These are phyloP conservation scores for Dinocampus coccinellae DNA, from an alignment of 2,888 invertebrate genomes.

Conservation along the genomic window DNA sequence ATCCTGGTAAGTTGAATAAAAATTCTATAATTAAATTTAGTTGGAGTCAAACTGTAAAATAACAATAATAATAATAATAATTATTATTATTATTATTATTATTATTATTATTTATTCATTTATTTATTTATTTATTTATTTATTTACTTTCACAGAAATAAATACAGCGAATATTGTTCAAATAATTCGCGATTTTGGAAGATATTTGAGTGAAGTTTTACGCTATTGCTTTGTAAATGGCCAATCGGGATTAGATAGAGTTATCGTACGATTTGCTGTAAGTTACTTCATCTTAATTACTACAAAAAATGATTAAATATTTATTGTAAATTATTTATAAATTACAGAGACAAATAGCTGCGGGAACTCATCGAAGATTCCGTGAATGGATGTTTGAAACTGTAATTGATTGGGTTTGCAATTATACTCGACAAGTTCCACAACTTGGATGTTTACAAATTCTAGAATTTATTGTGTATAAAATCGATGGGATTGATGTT, in stretches of 20 bases:
- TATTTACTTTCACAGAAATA: neutral
- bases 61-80: too few species aligned
- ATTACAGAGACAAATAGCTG: conserved; percentile 6
- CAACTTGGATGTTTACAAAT: conserved; percentile 52
- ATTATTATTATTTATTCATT: too few species aligned
- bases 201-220: conserved; percentile 42
- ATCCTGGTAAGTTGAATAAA: neutral
- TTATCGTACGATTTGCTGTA: conserved; percentile 67
- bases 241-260: conserved; percentile 66
- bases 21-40: neutral
- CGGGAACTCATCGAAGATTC: conserved; percentile 46
- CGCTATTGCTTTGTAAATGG: conserved; percentile 61
- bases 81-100: neutral
- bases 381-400: conserved; percentile 60
- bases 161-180: neutral
- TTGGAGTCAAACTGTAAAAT: too few species aligned
- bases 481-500: conserved; percentile 10
- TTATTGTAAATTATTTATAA: neutral
- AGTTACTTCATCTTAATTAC: conserved; percentile 45
- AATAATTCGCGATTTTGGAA: neutral
- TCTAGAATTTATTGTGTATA: conserved; percentile 52
- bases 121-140: neutral
- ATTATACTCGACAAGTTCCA: conserved; percentile 45
- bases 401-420: conserved; percentile 47
- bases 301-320: neutral